Conservation (phyloP, 2,113 vertebrate species). For the Mormoops blainvillei region DNA sequence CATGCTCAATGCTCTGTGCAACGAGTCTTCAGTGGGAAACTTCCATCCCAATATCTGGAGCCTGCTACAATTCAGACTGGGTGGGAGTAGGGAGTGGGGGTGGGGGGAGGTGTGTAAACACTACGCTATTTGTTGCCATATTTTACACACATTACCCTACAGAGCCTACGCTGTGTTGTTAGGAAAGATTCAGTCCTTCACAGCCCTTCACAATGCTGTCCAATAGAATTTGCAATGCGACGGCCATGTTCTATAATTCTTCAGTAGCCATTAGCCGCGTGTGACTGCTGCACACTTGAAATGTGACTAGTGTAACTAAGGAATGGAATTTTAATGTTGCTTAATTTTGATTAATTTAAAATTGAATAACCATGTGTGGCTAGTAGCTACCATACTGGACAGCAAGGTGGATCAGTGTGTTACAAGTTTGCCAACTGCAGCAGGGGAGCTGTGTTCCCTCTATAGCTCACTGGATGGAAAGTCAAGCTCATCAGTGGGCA, state of each 20-base stretch:
- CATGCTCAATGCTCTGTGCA: fast-evolving
- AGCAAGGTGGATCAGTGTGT: background rate
- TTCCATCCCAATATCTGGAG: background rate
- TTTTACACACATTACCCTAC: background rate
- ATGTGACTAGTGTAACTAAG: background rate
- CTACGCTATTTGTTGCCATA: background rate
- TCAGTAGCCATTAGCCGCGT: background rate
- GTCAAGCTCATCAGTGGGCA: background rate
- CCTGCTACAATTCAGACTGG: background rate
- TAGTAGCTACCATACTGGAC: background rate
- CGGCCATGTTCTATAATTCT: background rate
- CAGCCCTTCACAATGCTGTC: background rate
- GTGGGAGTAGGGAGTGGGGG: too few species aligned
- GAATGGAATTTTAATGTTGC: background rate
- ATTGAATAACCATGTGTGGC: background rate
- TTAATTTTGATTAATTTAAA: constrained; percentile 22
- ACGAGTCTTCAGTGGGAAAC: background rate
- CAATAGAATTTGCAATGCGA: too few species aligned
- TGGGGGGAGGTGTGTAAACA: fast-evolving
- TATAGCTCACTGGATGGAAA: background rate
- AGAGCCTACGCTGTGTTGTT: background rate
- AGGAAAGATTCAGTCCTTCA: background rate
- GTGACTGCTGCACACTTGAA: background rate
- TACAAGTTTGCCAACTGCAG: background rate
- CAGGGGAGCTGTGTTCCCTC: fast-evolving